These are phyloP conservation scores for Conistra vaccinii DNA, from an alignment of 2,888 invertebrate genomes.

Conservation along the genomic window DNA sequence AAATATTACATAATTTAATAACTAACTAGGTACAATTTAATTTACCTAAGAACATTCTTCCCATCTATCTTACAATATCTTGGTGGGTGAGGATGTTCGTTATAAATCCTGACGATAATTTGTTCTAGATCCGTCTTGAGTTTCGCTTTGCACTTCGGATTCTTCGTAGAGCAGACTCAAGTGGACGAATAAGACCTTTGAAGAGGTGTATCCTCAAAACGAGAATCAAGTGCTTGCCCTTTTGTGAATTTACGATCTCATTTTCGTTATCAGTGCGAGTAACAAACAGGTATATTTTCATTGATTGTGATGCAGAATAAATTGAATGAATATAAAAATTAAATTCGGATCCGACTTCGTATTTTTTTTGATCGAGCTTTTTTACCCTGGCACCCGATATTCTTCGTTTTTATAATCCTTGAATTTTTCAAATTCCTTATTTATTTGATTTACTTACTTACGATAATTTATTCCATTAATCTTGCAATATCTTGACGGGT, in stretches of 20 bases:
- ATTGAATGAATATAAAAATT: no score
- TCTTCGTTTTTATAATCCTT: not conserved
- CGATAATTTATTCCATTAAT: slow-evolving; percentile 21
- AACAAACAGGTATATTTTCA: not conserved
- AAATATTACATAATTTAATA: not conserved
- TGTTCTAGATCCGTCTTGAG: slow-evolving; percentile 35
- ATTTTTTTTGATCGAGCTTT: not conserved
- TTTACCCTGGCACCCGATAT: not conserved
- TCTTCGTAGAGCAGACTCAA: slow-evolving; percentile 64
- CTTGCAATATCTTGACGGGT: slow-evolving; percentile 35
- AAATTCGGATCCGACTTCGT: not conserved
- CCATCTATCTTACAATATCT: slow-evolving; percentile 17
- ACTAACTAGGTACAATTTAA: not conserved
- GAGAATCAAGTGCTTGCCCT: slow-evolving; percentile 64
- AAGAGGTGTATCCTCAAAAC: slow-evolving; percentile 70
- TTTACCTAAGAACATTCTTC: slow-evolving; percentile 1
- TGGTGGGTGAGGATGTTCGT: slow-evolving; percentile 47
- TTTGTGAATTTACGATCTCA: slow-evolving; percentile 43
- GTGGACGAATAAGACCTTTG: slow-evolving; percentile 59
- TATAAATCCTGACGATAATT: slow-evolving; percentile 21
- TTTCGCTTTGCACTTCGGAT: slow-evolving; percentile 57
- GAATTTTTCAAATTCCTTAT: not conserved
- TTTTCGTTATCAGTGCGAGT: slow-evolving; percentile 26
- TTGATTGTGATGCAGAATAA: not conserved
- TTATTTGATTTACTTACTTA: not conserved